These are phyloP conservation scores for Drosophila subquinaria DNA, from an alignment of 2,888 invertebrate genomes.

Conservation along the genomic window DNA sequence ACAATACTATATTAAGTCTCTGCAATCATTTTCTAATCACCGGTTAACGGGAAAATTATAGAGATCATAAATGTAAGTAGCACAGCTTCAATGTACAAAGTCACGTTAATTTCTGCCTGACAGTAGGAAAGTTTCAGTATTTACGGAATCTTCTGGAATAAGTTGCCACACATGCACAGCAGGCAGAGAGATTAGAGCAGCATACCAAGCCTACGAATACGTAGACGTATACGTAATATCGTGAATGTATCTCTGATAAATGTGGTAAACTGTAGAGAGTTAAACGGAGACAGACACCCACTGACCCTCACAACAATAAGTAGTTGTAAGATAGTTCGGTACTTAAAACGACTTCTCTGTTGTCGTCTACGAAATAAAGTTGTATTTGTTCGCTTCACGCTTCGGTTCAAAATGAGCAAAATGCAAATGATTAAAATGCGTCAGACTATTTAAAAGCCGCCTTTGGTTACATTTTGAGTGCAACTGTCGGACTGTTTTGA, in stretches of 20 bases:
- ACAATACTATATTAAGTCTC: not conserved
- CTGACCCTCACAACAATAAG: slow-evolving; percentile 13
- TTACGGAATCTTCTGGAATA: slow-evolving; percentile 4
- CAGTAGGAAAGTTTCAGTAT: not conserved
- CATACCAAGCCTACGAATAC: slow-evolving; percentile 4
- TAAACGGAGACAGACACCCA: slow-evolving; percentile 20
- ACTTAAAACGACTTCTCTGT: slow-evolving; percentile 1
- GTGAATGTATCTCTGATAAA: not conserved
- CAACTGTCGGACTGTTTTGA: not conserved
- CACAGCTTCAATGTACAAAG: not conserved
- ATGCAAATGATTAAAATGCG: slow-evolving; percentile 40
- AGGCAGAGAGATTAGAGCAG: slow-evolving; percentile 18
- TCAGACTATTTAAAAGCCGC: slow-evolving; percentile 13
- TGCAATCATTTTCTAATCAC: not conserved
- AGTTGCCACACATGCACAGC: slow-evolving; percentile 1
- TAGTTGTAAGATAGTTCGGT: not conserved
- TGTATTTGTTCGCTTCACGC: slow-evolving; percentile 26
- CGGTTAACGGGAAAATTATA: slow-evolving; percentile 4
- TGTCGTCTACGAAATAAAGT: slow-evolving; percentile 6
- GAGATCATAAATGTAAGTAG: not conserved
- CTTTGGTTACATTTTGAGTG: slow-evolving; percentile 18
- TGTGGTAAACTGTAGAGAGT: not conserved
- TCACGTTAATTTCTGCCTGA: not conserved
- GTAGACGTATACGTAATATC: slow-evolving; percentile 10
- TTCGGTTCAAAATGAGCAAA: slow-evolving; percentile 28